phyloP scores from a whole-genome alignment of 2,888 invertebrate species.

The Dryadula phaetusa region DNA sequence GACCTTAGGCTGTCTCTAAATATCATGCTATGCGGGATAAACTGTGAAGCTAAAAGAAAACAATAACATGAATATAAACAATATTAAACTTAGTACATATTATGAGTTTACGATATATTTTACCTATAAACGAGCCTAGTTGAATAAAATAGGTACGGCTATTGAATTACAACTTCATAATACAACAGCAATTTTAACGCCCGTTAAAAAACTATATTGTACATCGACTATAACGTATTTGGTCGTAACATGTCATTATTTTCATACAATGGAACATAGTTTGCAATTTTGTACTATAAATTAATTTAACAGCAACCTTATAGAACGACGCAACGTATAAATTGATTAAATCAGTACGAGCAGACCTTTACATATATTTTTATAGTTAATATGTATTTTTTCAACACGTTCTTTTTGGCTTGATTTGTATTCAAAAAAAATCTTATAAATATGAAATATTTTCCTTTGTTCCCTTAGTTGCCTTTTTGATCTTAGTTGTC shows the following conservation, averaged over 20 bases:
- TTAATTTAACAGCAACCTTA: neutral
- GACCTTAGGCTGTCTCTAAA: too few species aligned
- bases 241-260: constrained; percentile 1
- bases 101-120: neutral
- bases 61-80: too few species aligned
- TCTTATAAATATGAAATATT: too few species aligned
- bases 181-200: neutral
- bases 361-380: neutral
- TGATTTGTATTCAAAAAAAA: too few species aligned
- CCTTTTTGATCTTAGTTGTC: too few species aligned
- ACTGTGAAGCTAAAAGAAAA: too few species aligned
- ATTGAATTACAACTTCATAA: neutral
- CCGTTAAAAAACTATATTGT: neutral
- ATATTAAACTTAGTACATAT: neutral
- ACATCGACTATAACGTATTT: neutral
- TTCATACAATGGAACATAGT: neutral
- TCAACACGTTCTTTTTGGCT: neutral
- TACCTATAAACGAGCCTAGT: too few species aligned
- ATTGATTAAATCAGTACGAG: neutral
- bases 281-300: neutral
- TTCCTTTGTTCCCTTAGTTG: too few species aligned
- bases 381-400: neutral
- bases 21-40: too few species aligned
- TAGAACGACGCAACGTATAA: neutral
- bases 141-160: neutral